phyloP scores from a whole-genome alignment of 2,888 invertebrate genomes.

The Cryptocephalus primarius region DNA sequence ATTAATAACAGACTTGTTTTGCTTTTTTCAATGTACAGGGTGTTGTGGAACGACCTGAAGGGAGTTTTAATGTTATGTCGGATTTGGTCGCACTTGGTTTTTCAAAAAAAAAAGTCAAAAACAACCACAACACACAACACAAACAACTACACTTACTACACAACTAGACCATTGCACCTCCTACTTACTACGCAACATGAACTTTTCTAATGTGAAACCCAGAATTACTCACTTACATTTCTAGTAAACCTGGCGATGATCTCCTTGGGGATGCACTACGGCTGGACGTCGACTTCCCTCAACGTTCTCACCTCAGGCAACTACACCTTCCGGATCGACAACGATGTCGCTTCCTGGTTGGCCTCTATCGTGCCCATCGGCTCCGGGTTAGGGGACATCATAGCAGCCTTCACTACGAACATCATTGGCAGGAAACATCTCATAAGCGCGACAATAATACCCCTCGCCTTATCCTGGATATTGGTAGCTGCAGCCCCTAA shows the following conservation, averaged over 20 bases:
- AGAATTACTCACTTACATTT: slow-evolving; percentile 11
- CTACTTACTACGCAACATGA: too few species aligned
- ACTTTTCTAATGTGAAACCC: too few species aligned
- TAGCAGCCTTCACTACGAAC: slow-evolving; percentile 54
- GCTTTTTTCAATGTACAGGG: too few species aligned
- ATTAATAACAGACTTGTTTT: too few species aligned
- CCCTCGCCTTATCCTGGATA: slow-evolving; percentile 52
- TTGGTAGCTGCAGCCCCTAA: slow-evolving; percentile 48
- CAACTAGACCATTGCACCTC: too few species aligned
- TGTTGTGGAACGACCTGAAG: too few species aligned
- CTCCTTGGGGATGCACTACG: slow-evolving; percentile 34
- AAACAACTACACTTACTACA: too few species aligned
- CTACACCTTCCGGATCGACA: slow-evolving; percentile 41
- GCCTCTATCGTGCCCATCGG: slow-evolving; percentile 55
- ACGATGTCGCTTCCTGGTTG: slow-evolving; percentile 48
- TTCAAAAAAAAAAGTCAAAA: too few species aligned
- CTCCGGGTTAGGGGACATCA: slow-evolving; percentile 49
- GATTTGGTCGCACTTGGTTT: too few species aligned
- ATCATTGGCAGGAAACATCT: slow-evolving; percentile 54
- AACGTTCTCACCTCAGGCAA: slow-evolving; percentile 39
- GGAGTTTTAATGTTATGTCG: too few species aligned
- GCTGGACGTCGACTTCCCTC: slow-evolving; percentile 50
- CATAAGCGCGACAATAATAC: slow-evolving; percentile 48
- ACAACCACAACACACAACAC: too few species aligned
- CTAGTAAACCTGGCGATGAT: slow-evolving; percentile 29